phyloP scores from a whole-genome alignment of 2,113 vertebrate species.

The Pogona vitticeps region DNA sequence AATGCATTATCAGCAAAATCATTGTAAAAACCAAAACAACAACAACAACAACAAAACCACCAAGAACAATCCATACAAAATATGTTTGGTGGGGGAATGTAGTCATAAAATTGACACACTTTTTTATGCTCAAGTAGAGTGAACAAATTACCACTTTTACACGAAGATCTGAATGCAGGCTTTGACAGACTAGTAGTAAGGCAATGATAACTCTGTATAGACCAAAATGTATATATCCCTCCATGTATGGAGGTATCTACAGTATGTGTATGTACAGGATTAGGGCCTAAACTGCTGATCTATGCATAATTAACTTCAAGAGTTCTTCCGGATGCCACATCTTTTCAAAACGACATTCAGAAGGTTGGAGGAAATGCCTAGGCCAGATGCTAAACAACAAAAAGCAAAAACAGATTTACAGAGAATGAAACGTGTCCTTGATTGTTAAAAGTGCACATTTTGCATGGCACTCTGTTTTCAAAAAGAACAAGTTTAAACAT shows the following conservation, averaged over 20 bases:
- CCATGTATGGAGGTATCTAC: no score
- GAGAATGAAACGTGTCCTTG: conserved; percentile 10
- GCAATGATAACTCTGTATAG: not conserved
- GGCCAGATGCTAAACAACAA: conserved; percentile 62
- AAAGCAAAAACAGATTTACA: conserved; percentile 50
- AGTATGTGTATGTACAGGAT: not conserved
- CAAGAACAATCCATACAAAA: no score
- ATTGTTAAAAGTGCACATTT: conserved; percentile 44
- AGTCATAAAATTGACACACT: no score
- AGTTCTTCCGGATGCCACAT: conserved; percentile 64
- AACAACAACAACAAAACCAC: no score
- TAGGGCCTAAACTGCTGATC: not conserved
- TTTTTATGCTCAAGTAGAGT: no score
- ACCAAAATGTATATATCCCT: not conserved
- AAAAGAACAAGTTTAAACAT: not conserved
- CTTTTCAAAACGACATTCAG: conserved; percentile 60
- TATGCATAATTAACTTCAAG: conserved; percentile 15
- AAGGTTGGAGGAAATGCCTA: conserved; percentile 65
- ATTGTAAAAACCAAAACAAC: no score
- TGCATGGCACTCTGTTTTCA: conserved; percentile 2
- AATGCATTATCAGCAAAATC: no score
- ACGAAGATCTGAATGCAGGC: not conserved
- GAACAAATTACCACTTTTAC: no score
- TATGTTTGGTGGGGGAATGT: no score
- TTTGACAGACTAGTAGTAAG: not conserved